Evolutionary conservation across 2,113 vertebrate genomes (phyloP), one percentile per base, ranked within the genome.

Genomic region (Rutilus rutilus): DNA sequence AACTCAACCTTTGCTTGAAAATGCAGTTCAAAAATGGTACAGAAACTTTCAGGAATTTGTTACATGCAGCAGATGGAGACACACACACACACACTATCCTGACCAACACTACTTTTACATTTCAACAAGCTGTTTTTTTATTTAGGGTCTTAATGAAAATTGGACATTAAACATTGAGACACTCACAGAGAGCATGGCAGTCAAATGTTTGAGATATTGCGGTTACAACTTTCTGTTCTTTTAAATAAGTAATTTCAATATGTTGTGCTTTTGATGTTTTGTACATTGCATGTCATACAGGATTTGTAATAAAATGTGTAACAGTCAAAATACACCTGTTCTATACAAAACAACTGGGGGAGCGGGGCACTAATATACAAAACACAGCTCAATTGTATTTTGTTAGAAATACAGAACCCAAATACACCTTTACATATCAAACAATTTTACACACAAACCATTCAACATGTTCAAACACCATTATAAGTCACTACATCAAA

Each of bases 221-320:
- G 39, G 79, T 82, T 82, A 82, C 79, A 62, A 60, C 36, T 67
- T 52, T 25, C n/a, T 33, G n/a, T 50, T 27, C 8, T 27, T 67
- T 45, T 82, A 52, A 82, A 52, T 67, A 45, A 5, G 15, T 45
- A 6, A 8, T 79, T 79, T 39, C 12, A 42, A 42, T 79, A 67
- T 2, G 8, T 67, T 85, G 85, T 59, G 89, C 86, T 89, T 89
- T 88, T 92, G 80, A 91, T 80, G 88, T 91, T 87, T 85, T 69
- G 19, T 85, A 73, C 81, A 42, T 17, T 81, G 23, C 23, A 82
- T 71, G 57, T 83, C 81, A 77, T 54, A 45, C 65, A 89, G 1
- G 0, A 12, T 84, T 86, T 79, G 75, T 67, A 77, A 82, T 87
- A 89, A 78, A 86, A 86, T 21, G 33, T 30, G n/a, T 81, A 85